Base-by-base conservation (phyloP, 2,113 vertebrate genomes). In the Peromyscus californicus region DNA sequence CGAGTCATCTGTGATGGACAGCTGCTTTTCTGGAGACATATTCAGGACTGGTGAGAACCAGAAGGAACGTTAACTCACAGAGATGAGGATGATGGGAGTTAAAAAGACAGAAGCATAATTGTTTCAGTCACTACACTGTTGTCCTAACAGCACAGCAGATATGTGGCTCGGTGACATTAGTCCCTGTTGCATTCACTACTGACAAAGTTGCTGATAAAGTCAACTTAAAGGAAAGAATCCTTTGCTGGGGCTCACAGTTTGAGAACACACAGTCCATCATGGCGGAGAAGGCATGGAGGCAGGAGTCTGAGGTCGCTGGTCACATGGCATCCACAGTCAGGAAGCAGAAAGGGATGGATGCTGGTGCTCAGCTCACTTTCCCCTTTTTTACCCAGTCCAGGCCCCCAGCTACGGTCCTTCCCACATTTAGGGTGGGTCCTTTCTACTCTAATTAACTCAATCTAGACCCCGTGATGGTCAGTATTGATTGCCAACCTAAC, bases 261-360 rank as follows among this genome's bases (percentile, higher is more conserved):
- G 15, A 17, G n/a, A 7, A 3, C 3, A 2, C 48, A 29, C 82
- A 84, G 57, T 42, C 57, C 24, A 42, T 12, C 57, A 39, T 10
- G 24, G 82, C 0, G 0, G 7, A 13, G 82, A 63, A 84, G 82
- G n/a, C 3, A 5, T 1, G 13, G 22, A 0, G 3, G 22, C 80
- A 61, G 80, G n/a, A 42, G n/a, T 5, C 6, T 29, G 57, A 84
- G 57, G 80, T 5, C 7, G 4, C 12, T n/a, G 31, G 0, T 57
- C 17, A 57, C 48, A 57, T 11, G 5, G 17, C 19, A 57, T 12
- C 33, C 16, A 15, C 39, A 45, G 26, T 42, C 26, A 48, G 59
- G 61, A 65, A 45, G 24, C 61, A 67, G 83, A 7, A 22, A 83
- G 57, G 26, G 80, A 29, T 2, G 5, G 15, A 54, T 7, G 21